Percentiles rank a stretch among this genome's conserved stretches.
These are phyloP conservation scores for Strongylocentrotus purpuratus DNA, from an alignment of 35 echinoderm and acorn worm genomes.

Conservation along the genomic window DNA sequence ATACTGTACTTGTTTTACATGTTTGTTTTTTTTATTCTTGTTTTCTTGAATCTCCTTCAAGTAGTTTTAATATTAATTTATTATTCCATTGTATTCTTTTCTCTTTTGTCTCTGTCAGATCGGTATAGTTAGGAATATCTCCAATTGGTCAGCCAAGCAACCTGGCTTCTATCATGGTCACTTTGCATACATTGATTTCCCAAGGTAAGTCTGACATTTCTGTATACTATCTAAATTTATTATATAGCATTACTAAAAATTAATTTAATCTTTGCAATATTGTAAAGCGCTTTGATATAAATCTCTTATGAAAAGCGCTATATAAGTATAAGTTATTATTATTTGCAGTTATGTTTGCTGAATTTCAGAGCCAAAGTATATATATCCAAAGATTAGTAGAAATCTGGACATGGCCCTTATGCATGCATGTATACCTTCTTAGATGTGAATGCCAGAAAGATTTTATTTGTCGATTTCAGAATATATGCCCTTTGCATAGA, in stretches of 20 bases:
- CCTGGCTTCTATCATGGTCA: slow-evolving; percentile 97
- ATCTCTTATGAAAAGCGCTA: too few species aligned
- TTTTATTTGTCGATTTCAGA: not conserved
- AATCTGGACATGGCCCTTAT: not conserved
- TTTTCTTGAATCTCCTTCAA: not conserved
- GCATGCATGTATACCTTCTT: not conserved
- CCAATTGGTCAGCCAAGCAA: slow-evolving; percentile 78
- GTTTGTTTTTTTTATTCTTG: not conserved
- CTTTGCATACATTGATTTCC: slow-evolving; percentile 95
- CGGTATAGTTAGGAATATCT: slow-evolving; percentile 81
- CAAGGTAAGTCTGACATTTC: slow-evolving; percentile 70
- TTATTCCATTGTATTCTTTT: not conserved
- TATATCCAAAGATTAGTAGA: not conserved
- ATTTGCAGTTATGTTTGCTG: too few species aligned
- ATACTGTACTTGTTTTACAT: too few species aligned
- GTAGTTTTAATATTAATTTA: not conserved
- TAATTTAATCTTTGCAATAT: too few species aligned
- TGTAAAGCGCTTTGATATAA: too few species aligned
- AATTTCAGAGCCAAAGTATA: too few species aligned
- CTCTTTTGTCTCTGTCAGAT: slow-evolving; percentile 78
- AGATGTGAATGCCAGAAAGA: not conserved
- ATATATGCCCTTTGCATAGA: too few species aligned
- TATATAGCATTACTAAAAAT: too few species aligned
- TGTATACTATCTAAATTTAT: too few species aligned
- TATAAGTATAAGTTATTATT: too few species aligned